Conservation (phyloP, 1,140 invertebrate species). For the Hyles euphorbiae region DNA sequence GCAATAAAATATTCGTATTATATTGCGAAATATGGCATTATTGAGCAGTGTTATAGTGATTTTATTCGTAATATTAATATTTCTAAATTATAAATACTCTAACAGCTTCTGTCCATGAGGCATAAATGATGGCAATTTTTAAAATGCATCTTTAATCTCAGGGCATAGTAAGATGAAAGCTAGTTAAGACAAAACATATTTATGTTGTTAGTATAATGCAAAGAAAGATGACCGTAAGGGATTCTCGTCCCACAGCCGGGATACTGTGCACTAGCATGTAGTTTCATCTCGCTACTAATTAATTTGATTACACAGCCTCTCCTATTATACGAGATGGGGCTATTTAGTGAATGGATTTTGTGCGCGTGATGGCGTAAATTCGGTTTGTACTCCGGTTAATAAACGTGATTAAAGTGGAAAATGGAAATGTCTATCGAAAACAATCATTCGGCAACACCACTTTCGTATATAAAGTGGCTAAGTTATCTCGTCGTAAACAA, state of each 20-base stretch:
- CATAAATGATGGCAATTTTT: no score
- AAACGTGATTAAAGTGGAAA: conserved; percentile 41
- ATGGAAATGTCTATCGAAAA: conserved; percentile 16
- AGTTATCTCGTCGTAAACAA: conserved; percentile 40
- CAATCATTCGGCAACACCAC: background rate
- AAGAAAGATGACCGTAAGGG: conserved; percentile 13
- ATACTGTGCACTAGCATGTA: conserved; percentile 47
- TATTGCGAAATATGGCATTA: no score
- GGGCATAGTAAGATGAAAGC: no score
- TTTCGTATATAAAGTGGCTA: conserved; percentile 3
- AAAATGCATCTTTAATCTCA: no score
- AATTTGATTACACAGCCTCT: conserved; percentile 58
- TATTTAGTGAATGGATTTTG: conserved; percentile 60
- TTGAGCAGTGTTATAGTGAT: no score
- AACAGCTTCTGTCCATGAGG: no score
- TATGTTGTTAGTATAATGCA: conserved; percentile 5
- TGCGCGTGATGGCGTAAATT: conserved; percentile 51
- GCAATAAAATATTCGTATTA: no score
- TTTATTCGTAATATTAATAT: no score
- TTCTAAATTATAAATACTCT: no score
- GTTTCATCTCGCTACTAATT: conserved; percentile 59
- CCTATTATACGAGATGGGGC: conserved; percentile 55
- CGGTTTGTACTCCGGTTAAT: conserved; percentile 44
- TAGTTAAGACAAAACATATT: no score
- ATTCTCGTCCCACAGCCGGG: conserved; percentile 10